Evolutionary conservation across 2,888 invertebrate species (phyloP), one percentile per base, ranked within the genome.

Genomic region (Tuta absoluta): DNA sequence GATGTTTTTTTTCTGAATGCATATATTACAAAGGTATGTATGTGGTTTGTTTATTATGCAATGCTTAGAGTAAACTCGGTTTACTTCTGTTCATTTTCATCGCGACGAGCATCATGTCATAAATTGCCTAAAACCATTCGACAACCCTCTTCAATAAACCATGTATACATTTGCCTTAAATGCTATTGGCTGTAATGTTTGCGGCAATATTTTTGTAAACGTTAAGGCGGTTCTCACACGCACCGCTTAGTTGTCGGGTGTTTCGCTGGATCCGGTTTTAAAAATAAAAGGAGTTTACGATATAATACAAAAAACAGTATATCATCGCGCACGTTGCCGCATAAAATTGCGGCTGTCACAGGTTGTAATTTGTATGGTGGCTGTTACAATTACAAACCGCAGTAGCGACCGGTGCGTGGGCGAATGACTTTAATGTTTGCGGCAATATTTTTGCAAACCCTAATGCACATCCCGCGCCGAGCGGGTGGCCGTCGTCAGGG

Each of bases 401-500:
- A n/a, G n/a, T n/a, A n/a, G n/a, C n/a, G n/a, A n/a, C n/a, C n/a
- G n/a, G n/a, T n/a, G n/a, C n/a, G n/a, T n/a, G n/a, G n/a, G 14
- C 33, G 33, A 33, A 33, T 28, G 56, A 17, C 56, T 33, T 8
- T 56, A 56, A 56, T 56, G 56, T 56, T 56, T 56, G 56, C n/a
- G 33, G 33, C 33, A 61, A 61, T 61, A 61, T 61, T 81, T 82
- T 84, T 78, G 79, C 77, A 68, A 70, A 67, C 73, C 71, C 78
- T 82, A 84, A 85, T 83, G 80, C 75, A 74, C 33, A 33, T 5
- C 8, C 75, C 75, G 74, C 74, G 59, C 21, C 58, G 58, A n/a
- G 58, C 77, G 75, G 85, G 85, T 84, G 82, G 81, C 79, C 80
- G 81, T 80, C 80, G 80, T 78, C 75, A 74, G 74, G 75, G 71